Conservation (phyloP, 2,888 invertebrate genomes). For the Hesperia comma region DNA sequence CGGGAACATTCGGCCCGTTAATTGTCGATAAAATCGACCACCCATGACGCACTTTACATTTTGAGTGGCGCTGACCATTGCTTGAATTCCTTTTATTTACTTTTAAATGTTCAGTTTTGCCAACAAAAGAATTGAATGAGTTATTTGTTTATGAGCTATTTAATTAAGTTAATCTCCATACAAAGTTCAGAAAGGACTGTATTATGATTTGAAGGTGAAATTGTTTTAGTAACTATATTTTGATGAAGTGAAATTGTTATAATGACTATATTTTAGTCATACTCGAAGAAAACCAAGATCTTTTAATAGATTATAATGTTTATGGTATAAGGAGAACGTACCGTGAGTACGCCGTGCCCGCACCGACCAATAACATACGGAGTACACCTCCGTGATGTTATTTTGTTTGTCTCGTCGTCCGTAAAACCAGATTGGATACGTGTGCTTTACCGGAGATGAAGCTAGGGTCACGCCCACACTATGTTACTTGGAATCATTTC, state of each 20-base stretch:
- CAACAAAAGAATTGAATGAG: not conserved
- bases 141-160: not conserved
- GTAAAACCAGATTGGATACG: conserved; percentile 34
- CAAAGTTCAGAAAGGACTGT: too few relatives aligned
- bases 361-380: not conserved
- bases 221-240: too few relatives aligned
- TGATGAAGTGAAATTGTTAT: too few relatives aligned
- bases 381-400: conserved; percentile 23
- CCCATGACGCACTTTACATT: conserved; percentile 44
- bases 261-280: too few relatives aligned
- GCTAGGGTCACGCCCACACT: not conserved
- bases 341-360: conserved; percentile 8
- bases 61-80: conserved; percentile 15
- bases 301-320: conserved; percentile 15
- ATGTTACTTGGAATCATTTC: not conserved
- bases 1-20: conserved; percentile 44
- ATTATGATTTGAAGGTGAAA: too few relatives aligned
- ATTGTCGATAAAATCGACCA: conserved; percentile 60
- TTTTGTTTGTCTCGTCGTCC: conserved; percentile 31
- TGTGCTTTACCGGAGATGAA: conserved; percentile 2
- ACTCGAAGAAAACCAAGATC: too few relatives aligned
- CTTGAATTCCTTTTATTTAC: not conserved
- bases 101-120: not conserved
- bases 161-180: too few relatives aligned
- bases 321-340: not conserved